Evolutionary conservation across 2,888 invertebrate species (phyloP), one percentile per base, ranked within the genome.

Genomic region (Maniola hyperantus): DNA sequence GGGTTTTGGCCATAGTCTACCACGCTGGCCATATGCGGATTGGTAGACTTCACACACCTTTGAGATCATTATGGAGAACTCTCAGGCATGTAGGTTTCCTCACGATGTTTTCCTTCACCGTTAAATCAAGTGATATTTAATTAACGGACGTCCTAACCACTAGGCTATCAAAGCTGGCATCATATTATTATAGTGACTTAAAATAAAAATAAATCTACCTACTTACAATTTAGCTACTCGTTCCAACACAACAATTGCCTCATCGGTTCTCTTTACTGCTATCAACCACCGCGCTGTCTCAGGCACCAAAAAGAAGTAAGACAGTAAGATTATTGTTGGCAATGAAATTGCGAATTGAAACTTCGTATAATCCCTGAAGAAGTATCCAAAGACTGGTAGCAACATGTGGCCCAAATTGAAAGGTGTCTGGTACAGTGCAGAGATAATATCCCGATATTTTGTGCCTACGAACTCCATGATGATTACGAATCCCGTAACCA

Each of bases 221-320:
- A 84, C 90, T 87, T 76, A 93, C 81, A 82, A 76, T 78, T 90
- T 93, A 4, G 96, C 96, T 1, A 95, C 95, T 69, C 93, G 93
- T 79, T 95, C 94, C 68, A 97, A 83, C 11, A 96, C 87, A 64
- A 81, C 78, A 2, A 95, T 89, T 0, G 96, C 95, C 64, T 94
- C 88, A n/a, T 95, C 95, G 53, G 94, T 92, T 70, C 93, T 93
- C 2, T 96, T 96, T 4, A 95, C 93, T 13, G 96, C 95, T 68
- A 96, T 90, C 33, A 97, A 89, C 97, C 97, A 97, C 71, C 97
- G 93, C 0, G 97, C 96, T 1, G 96, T 96, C 85, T 97, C 97
- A 0, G 96, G 96, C 15, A 97, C 82, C 39, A 96, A 79, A 90
- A 95, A 94, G 77, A 95, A 94, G 75, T 95, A 96, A 0, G 93